These are phyloP conservation scores for Tetrapedia diversipes DNA, from an alignment of 2,888 invertebrate species.

Conservation along the genomic window DNA sequence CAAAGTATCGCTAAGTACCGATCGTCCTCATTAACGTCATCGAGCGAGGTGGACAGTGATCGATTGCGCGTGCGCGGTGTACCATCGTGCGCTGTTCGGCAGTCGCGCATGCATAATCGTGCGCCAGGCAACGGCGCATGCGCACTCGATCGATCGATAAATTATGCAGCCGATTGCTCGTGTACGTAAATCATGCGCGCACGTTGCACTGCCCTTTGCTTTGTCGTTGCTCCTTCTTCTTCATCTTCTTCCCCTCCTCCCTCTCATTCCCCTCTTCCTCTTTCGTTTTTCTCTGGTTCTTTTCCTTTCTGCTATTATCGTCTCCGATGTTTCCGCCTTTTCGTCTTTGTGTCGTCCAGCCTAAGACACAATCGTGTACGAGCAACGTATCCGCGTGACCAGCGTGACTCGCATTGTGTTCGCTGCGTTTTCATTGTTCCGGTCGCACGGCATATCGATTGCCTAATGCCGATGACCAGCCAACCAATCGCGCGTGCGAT, in stretches of 20 bases:
- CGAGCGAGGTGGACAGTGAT: slow-evolving; percentile 70
- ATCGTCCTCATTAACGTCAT: slow-evolving; percentile 73
- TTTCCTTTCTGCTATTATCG: slow-evolving; percentile 24
- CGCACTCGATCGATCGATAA: slow-evolving; percentile 59
- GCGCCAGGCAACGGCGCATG: slow-evolving; percentile 33
- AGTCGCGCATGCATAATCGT: slow-evolving; percentile 48
- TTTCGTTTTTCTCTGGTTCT: slow-evolving; percentile 4
- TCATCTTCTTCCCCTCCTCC: background rate
- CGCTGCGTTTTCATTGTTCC: slow-evolving; percentile 63
- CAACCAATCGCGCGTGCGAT: background rate
- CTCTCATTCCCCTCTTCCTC: background rate
- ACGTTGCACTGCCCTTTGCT: slow-evolving; percentile 41
- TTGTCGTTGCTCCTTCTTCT: slow-evolving; percentile 8
- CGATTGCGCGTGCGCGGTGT: slow-evolving; percentile 54
- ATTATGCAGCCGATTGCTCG: slow-evolving; percentile 56
- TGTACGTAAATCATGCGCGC: slow-evolving; percentile 67
- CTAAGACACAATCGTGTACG: slow-evolving; percentile 32
- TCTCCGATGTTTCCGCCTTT: slow-evolving; percentile 47
- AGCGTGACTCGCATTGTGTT: slow-evolving; percentile 66
- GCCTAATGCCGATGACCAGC: slow-evolving; percentile 39
- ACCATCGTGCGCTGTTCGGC: slow-evolving; percentile 30
- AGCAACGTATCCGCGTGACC: slow-evolving; percentile 54
- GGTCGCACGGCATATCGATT: slow-evolving; percentile 52
- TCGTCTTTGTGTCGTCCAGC: slow-evolving; percentile 30
- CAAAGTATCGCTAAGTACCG: slow-evolving; percentile 50